A percentile compares a stretch with the other conserved stretches of the same genome.
Evolutionary conservation across 1,140 invertebrate species (phyloP).

Genomic region (Megalopta genalis): DNA sequence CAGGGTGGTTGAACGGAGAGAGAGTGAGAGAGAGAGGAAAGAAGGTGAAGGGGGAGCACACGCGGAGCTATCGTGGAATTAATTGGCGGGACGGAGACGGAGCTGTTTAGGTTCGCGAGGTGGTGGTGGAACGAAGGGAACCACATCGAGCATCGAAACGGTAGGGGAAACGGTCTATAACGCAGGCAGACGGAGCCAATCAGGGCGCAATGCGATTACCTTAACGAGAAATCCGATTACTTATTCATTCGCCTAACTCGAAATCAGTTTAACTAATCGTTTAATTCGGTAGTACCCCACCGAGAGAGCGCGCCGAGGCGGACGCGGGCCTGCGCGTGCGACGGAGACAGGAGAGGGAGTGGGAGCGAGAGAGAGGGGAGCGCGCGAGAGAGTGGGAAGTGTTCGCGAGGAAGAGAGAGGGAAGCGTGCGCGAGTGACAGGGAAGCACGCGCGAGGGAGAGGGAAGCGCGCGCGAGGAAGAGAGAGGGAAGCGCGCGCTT

Average conservation of each 20-base stretch:
- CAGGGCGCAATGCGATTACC: conserved; percentile 79
- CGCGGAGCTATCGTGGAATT: conserved; percentile 9
- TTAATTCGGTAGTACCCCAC: conserved; percentile 76
- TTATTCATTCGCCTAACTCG: conserved; percentile 80
- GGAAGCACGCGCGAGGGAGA: no score
- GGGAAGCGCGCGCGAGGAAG: no score
- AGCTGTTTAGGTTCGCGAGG: not conserved
- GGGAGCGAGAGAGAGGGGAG: not conserved
- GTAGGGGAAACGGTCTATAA: conserved; percentile 65
- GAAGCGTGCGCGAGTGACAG: no score
- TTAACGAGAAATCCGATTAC: conserved; percentile 81
- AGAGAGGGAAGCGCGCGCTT: no score
- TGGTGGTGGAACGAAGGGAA: conserved; percentile 11
- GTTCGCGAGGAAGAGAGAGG: no score
- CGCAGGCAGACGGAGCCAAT: conserved; percentile 77
- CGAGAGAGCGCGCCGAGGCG: conserved; percentile 34
- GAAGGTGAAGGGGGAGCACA: not conserved
- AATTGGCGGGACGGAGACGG: conserved; percentile 13
- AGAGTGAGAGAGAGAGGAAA: not conserved
- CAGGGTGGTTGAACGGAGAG: no score
- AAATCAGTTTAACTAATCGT: conserved; percentile 81
- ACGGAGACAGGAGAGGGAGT: not conserved
- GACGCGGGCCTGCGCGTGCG: conserved; percentile 30
- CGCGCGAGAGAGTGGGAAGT: no score
- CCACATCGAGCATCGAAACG: conserved; percentile 42